Evolutionary conservation across 1,140 invertebrate genomes (phyloP).

Genomic region (Ylistrum balloti): DNA sequence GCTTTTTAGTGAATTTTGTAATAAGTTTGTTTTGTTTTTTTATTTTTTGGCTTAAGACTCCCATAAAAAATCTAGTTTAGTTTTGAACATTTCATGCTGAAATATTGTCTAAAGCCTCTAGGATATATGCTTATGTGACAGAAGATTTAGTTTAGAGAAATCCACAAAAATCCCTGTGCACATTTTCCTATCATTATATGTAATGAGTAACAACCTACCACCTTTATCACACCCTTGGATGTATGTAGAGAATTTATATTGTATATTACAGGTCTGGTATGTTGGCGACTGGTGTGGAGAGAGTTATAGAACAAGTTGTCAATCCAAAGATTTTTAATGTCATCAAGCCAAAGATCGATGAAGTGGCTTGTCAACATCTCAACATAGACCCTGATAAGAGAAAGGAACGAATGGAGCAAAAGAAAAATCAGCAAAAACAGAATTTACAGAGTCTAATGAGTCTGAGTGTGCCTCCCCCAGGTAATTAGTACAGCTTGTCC

Average conservation of each 20-base stretch:
- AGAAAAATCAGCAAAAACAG: conserved; percentile 72
- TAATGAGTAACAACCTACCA: too few species aligned
- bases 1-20: too few species aligned
- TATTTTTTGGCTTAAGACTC: too few species aligned
- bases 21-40: too few species aligned
- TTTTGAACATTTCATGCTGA: too few species aligned
- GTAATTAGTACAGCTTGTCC: conserved; percentile 54
- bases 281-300: conserved; percentile 92
- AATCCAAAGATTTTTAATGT: conserved; percentile 93
- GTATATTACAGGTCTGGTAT: conserved; percentile 88
- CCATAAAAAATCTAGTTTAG: too few species aligned
- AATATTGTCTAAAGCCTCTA: too few species aligned
- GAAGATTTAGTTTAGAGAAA: too few species aligned
- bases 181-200: too few species aligned
- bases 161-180: too few species aligned
- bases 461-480: conserved; percentile 62
- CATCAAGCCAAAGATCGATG: conserved; percentile 95
- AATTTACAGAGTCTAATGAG: conserved; percentile 59
- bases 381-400: conserved; percentile 86
- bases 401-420: conserved; percentile 69
- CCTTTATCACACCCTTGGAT: too few species aligned
- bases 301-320: conserved; percentile 97
- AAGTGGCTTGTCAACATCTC: conserved; percentile 93
- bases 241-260: conserved; percentile 41
- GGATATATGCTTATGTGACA: too few species aligned